phyloP scores from a whole-genome alignment of 2,888 invertebrate species.

The Orthosia incerta region DNA sequence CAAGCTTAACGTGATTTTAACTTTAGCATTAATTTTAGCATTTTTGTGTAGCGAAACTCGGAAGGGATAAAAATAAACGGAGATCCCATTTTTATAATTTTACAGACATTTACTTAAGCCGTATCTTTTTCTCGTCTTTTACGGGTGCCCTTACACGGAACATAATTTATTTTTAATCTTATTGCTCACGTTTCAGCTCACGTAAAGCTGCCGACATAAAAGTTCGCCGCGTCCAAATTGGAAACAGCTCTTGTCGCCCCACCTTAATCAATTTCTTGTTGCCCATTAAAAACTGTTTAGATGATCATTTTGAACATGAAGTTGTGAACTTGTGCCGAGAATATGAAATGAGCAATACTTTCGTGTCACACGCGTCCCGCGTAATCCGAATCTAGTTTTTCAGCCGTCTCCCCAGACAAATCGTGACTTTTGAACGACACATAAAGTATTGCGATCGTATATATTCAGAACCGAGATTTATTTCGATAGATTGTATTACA shows the following conservation, averaged over 20 bases:
- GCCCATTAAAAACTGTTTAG: slow-evolving; percentile 62
- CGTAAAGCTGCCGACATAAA: slow-evolving; percentile 88
- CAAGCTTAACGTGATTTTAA: slow-evolving; percentile 26
- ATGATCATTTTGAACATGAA: slow-evolving; percentile 46
- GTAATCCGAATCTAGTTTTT: slow-evolving; percentile 26
- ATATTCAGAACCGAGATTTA: slow-evolving; percentile 34
- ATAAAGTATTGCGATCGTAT: slow-evolving; percentile 33
- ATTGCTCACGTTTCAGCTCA: slow-evolving; percentile 88
- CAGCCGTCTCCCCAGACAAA: slow-evolving; percentile 33
- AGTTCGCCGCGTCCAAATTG: slow-evolving; percentile 87
- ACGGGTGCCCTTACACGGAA: slow-evolving; percentile 79
- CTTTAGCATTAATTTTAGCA: slow-evolving; percentile 18
- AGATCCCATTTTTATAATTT: slow-evolving; percentile 18
- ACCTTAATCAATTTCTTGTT: slow-evolving; percentile 72
- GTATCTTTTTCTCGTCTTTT: slow-evolving; percentile 71
- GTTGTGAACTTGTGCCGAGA: slow-evolving; percentile 37
- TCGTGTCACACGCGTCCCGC: slow-evolving; percentile 7
- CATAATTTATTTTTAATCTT: slow-evolving; percentile 89
- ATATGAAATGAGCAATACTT: slow-evolving; percentile 46
- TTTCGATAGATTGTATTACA: slow-evolving; percentile 4
- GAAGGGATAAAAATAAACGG: slow-evolving; percentile 21
- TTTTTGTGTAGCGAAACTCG: background rate
- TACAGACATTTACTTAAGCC: slow-evolving; percentile 35
- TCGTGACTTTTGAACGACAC: slow-evolving; percentile 42
- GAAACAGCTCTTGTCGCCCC: slow-evolving; percentile 81